Percentiles rank a stretch among this genome's conserved stretches.
phyloP scores from a whole-genome alignment of 2,797 vertebrate species.

The Balearica regulorum region DNA sequence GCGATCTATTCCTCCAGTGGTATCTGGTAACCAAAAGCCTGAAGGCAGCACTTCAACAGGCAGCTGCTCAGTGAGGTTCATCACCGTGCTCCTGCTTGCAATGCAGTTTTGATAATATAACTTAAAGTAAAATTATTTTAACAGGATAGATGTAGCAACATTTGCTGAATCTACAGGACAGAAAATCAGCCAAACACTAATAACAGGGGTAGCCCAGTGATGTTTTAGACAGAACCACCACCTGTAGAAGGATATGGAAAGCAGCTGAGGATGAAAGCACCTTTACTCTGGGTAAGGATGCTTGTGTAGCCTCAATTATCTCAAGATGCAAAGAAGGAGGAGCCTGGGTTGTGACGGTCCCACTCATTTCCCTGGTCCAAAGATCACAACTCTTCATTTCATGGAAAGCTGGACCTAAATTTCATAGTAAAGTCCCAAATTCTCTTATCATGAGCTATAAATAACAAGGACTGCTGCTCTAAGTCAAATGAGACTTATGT shows the following conservation, averaged over 20 bases:
- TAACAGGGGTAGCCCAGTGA: background rate
- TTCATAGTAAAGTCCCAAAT: background rate
- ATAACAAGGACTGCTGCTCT: accelerated
- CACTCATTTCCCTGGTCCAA: no score
- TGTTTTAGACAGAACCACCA: background rate
- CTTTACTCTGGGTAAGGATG: background rate
- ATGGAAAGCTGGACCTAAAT: background rate
- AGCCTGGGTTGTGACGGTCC: background rate
- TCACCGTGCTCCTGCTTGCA: background rate
- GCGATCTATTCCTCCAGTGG: background rate
- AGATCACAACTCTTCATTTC: background rate
- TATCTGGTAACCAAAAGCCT: background rate
- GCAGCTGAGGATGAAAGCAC: background rate
- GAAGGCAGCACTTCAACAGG: background rate
- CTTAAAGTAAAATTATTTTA: background rate
- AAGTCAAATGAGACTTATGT: background rate
- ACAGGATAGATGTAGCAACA: background rate
- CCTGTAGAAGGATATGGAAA: background rate
- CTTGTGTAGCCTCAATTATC: background rate
- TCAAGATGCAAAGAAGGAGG: background rate
- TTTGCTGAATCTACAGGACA: no score
- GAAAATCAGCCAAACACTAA: no score
- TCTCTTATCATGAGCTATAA: accelerated
- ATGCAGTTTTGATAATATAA: background rate
- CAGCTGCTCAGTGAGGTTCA: background rate